These are phyloP conservation scores for Eristalis tenax DNA, from an alignment of 2,888 invertebrate species.

Conservation along the genomic window DNA sequence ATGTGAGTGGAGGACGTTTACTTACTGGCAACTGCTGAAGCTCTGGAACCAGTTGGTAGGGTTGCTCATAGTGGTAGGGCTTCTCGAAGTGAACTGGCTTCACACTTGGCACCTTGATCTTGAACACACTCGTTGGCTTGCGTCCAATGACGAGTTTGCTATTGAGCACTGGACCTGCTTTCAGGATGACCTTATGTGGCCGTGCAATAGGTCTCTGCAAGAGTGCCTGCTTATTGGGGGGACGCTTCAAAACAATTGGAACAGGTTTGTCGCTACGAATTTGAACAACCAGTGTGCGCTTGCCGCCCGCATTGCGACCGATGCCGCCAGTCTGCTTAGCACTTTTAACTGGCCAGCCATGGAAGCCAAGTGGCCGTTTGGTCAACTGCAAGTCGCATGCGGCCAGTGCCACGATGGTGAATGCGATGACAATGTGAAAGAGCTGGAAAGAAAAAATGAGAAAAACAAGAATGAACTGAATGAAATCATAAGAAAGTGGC, in stretches of 20 bases:
- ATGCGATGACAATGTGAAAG: constrained; percentile 48
- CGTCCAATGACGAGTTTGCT: constrained; percentile 72
- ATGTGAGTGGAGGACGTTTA: neutral
- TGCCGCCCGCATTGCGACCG: constrained; percentile 68
- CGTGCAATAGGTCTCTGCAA: constrained; percentile 52
- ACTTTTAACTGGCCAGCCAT: constrained; percentile 76
- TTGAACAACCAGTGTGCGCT: constrained; percentile 79
- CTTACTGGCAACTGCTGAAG: constrained; percentile 78
- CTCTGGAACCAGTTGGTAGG: constrained; percentile 75
- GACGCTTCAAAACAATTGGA: constrained; percentile 78
- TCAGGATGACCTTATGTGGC: constrained; percentile 68
- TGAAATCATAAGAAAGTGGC: constrained; percentile 28
- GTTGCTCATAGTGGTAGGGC: constrained; percentile 79
- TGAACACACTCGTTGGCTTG: constrained; percentile 76
- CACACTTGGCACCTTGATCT: constrained; percentile 77
- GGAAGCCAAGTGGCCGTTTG: constrained; percentile 76
- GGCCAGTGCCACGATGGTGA: constrained; percentile 72
- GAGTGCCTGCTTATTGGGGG: constrained; percentile 72
- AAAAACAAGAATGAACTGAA: constrained; percentile 8
- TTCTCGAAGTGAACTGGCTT: constrained; percentile 77
- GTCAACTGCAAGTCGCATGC: constrained; percentile 75
- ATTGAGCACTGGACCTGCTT: constrained; percentile 41
- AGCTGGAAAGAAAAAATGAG: constrained; percentile 38
- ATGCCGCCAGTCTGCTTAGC: constrained; percentile 74
- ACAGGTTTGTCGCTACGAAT: constrained; percentile 80